Evolutionary conservation across 2,113 vertebrate species (phyloP), one percentile per base, ranked within the genome.

Genomic region (Syngnathus scovelli): DNA sequence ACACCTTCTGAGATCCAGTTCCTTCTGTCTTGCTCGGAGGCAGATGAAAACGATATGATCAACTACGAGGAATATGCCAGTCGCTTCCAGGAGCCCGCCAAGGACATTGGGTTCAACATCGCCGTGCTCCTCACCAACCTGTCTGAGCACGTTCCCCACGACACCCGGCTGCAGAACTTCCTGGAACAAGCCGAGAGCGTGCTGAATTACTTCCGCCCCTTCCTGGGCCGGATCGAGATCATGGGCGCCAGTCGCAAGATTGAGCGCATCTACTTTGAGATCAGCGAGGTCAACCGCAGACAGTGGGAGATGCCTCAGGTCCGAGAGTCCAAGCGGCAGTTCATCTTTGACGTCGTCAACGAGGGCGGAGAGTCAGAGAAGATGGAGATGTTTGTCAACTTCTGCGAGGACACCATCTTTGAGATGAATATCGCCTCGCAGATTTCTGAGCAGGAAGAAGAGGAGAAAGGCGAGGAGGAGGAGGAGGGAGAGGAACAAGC

Each of bases 291-390:
- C 66, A 99, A 98, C 87, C 93, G 95, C 5, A 85, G 89, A 0
- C 96, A 98, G 83, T 99, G 96, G 96, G 96, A 99, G 85, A 99
- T 99, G 96, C 96, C 96, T 0, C 96, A 98, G 80, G 95, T 95
- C 66, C 83, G 92, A 79, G 94, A 95, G 78, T 95, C 94, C 67
- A 99, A 99, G 78, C 90, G 95, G 0, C 96, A 99, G 89, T 99
- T 99, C 81, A 99, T 99, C 84, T 99, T 99, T 51, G 95, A 99
- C 16, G 96, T 99, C 41, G 96, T 99, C 69, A 99, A 98, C 9
- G 95, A 98, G 43, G 96, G 96, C 0, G 95, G 94, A 0, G 96
- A 99, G 71, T 93, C 94, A 0, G 95, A 98, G 89, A 98, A 98
- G 89, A 99, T 98, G 96, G 96, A 99, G 84, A 92, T 98, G 49